Evolutionary conservation across 2,888 invertebrate genomes (phyloP).

Genomic region (Germaria angustata): DNA sequence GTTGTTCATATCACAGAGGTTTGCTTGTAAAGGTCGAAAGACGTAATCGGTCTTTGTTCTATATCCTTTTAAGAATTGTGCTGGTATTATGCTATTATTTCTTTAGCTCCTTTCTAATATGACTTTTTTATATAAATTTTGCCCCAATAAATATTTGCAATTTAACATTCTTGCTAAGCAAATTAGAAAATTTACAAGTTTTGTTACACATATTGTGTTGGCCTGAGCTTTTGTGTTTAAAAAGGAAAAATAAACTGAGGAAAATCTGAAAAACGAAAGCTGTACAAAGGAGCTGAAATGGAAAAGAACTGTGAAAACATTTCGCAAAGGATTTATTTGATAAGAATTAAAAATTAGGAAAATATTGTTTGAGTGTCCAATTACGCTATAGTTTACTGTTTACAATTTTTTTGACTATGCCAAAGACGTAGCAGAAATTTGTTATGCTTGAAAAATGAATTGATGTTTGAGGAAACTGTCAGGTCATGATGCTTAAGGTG

Average conservation of each 20-base stretch:
- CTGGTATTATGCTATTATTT: neutral
- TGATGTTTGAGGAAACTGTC: slow-evolving; percentile 57
- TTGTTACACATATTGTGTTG: slow-evolving; percentile 20
- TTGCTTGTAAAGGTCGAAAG: slow-evolving; percentile 8
- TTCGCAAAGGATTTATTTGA: neutral
- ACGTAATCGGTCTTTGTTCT: slow-evolving; percentile 47
- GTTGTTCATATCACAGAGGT: neutral
- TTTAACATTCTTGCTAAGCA: slow-evolving; percentile 56
- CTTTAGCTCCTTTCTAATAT: neutral
- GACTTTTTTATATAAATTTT: slow-evolving; percentile 33
- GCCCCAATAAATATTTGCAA: slow-evolving; percentile 50
- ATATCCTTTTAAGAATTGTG: slow-evolving; percentile 18
- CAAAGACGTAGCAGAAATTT: slow-evolving; percentile 36
- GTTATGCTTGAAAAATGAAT: slow-evolving; percentile 53
- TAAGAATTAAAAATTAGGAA: neutral
- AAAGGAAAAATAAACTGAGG: slow-evolving; percentile 15
- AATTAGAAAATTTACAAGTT: slow-evolving; percentile 61
- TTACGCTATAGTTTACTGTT: neutral
- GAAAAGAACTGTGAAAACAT: neutral
- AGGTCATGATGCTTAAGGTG: slow-evolving; percentile 54
- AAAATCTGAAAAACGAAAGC: neutral
- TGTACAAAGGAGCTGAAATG: neutral
- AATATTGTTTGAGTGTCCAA: neutral
- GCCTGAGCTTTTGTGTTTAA: neutral
- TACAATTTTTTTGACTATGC: neutral